Percentiles rank a stretch among this genome's conserved stretches.
Evolutionary conservation across 2,888 invertebrate species (phyloP).

Genomic region (Neoascia interrupta): DNA sequence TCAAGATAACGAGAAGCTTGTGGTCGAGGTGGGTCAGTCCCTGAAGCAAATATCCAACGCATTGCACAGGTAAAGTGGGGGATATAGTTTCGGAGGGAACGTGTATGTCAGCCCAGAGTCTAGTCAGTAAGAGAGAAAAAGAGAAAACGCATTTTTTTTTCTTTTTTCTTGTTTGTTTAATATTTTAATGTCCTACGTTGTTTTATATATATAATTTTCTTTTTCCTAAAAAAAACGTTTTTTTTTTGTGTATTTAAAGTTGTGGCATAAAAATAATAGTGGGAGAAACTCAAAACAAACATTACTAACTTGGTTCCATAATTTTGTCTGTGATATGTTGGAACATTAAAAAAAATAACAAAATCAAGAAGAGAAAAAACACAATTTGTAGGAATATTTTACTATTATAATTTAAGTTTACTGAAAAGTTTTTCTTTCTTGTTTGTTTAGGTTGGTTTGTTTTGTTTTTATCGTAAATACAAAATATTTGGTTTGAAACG

Average conservation of each 20-base stretch:
- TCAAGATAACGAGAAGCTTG: constrained; percentile 84
- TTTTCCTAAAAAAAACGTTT: constrained; percentile 23
- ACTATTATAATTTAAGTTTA: constrained; percentile 39
- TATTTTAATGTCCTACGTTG: constrained; percentile 33
- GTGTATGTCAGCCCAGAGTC: constrained; percentile 41
- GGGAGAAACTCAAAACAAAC: constrained; percentile 14
- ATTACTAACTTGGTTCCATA: constrained; percentile 66
- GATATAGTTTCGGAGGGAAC: constrained; percentile 9
- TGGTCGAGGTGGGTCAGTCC: constrained; percentile 84
- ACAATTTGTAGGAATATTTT: constrained; percentile 29
- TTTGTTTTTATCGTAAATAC: constrained; percentile 9
- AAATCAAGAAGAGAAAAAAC: constrained; percentile 7
- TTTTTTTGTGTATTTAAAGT: constrained; percentile 25
- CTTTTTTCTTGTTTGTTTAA: constrained; percentile 12
- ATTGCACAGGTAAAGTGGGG: constrained; percentile 78
- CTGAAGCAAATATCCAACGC: constrained; percentile 80
- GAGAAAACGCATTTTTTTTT: constrained; percentile 47
- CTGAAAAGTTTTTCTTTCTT: constrained; percentile 21
- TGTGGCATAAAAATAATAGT: constrained; percentile 46
- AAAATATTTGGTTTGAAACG: neutral
- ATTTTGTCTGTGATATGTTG: constrained; percentile 70
- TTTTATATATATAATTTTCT: constrained; percentile 16
- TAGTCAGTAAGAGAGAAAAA: constrained; percentile 67
- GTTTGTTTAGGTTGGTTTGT: constrained; percentile 18
- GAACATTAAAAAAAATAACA: constrained; percentile 33